A percentile compares a stretch with the other conserved stretches of the same genome.
Conservation (phyloP, 1,140 invertebrate genomes). For the Anoplophora glabripennis region DNA sequence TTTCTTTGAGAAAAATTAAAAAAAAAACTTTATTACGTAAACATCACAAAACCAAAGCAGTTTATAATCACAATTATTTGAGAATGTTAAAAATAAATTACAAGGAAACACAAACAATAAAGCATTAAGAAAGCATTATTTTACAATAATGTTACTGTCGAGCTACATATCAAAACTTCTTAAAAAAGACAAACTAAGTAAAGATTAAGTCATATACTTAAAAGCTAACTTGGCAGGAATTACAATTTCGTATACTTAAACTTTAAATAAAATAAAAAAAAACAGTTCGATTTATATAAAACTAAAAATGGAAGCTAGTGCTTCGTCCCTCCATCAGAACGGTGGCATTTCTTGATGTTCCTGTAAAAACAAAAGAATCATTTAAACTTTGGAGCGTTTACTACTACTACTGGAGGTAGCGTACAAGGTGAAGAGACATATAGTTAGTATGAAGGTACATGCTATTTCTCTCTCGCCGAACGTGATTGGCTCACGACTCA, state of each 20-base stretch:
- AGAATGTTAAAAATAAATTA: conserved; percentile 16
- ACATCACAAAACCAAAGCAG: conserved; percentile 45
- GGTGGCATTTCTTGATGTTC: conserved; percentile 42
- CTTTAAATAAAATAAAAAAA: conserved; percentile 19
- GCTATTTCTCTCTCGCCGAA: too few species aligned
- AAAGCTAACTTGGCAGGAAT: conserved; percentile 36
- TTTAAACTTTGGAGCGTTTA: too few species aligned
- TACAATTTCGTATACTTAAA: conserved; percentile 23
- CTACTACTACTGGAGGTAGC: too few species aligned
- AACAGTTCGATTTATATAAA: conserved; percentile 19
- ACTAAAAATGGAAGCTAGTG: conserved; percentile 9
- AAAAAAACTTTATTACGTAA: conserved; percentile 29
- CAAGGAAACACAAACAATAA: conserved; percentile 19
- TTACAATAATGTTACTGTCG: conserved; percentile 3
- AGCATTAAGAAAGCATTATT: conserved; percentile 32
- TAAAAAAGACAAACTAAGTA: conserved; percentile 8
- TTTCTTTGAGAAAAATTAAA: conserved; percentile 11
- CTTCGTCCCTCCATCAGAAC: conserved; percentile 23
- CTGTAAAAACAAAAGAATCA: conserved; percentile 28
- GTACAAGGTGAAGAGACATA: too few species aligned
- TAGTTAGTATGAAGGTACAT: too few species aligned
- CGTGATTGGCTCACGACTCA: too few species aligned
- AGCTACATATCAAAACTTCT: neutral
- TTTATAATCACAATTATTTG: conserved; percentile 42
- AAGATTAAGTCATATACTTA: conserved; percentile 39